phyloP scores from a whole-genome alignment of 2,113 vertebrate species.

The Chaenogobius annularis region DNA sequence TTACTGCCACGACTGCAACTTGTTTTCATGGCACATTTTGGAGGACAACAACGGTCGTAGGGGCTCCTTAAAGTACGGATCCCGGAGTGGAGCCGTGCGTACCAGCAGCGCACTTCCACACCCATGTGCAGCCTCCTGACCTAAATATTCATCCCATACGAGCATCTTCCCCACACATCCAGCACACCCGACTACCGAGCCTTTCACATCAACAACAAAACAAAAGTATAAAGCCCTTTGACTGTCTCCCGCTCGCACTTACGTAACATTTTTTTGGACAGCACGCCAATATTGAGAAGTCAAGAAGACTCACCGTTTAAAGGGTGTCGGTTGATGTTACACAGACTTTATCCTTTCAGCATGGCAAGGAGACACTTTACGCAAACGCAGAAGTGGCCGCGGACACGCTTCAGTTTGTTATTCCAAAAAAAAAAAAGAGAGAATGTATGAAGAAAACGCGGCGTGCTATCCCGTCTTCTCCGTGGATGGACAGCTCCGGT shows the following conservation, averaged over 20 bases:
- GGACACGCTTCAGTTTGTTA: slow-evolving; percentile 25
- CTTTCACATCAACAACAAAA: neutral
- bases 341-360: slow-evolving; percentile 67
- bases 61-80: neutral
- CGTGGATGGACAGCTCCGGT: slow-evolving; percentile 75
- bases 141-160: slow-evolving; percentile 55
- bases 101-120: slow-evolving; percentile 47
- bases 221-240: neutral
- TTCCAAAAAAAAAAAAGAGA: slow-evolving; percentile 18
- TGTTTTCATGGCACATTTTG: neutral
- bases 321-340: slow-evolving; percentile 28
- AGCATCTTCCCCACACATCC: slow-evolving; percentile 17
- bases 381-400: slow-evolving; percentile 35
- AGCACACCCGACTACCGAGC: neutral
- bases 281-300: neutral
- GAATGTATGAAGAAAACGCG: slow-evolving; percentile 26
- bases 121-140: slow-evolving; percentile 59
- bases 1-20: neutral
- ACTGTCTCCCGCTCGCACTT: slow-evolving; percentile 6
- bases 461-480: slow-evolving; percentile 18
- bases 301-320: slow-evolving; percentile 56
- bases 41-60: neutral
- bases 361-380: slow-evolving; percentile 66
- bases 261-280: slow-evolving; percentile 23
- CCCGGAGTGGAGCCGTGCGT: neutral